A percentile compares a stretch with the other conserved stretches of the same genome.
Conservation (phyloP, 2,888 invertebrate species). For the Cheilosia scutellata region DNA sequence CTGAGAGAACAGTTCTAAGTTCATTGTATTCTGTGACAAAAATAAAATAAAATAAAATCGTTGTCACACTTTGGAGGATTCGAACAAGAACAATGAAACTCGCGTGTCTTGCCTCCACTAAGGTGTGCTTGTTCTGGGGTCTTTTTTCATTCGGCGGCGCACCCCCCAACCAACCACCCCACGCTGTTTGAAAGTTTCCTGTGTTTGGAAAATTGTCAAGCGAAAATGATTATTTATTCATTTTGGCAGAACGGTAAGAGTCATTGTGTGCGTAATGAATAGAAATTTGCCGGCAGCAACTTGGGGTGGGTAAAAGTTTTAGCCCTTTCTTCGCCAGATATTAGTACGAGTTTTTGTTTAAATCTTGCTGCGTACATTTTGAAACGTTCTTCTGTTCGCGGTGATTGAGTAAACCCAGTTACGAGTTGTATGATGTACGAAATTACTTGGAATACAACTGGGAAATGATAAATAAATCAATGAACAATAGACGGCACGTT, state of each 20-base stretch:
- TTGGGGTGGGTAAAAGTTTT: neutral
- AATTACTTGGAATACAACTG: conserved; percentile 14
- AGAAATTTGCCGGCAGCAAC: conserved; percentile 40
- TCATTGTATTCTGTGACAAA: conserved; percentile 53
- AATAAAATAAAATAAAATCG: neutral
- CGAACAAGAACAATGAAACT: conserved; percentile 27
- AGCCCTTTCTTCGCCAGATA: neutral
- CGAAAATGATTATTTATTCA: conserved; percentile 65
- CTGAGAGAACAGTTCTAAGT: conserved; percentile 14
- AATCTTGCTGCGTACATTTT: conserved; percentile 9
- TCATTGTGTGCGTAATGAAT: conserved; percentile 55
- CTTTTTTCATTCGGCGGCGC: neutral
- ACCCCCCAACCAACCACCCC: neutral
- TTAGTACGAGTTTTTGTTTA: conserved; percentile 11
- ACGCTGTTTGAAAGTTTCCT: conserved; percentile 29
- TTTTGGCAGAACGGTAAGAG: conserved; percentile 29
- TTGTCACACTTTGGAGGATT: conserved; percentile 51
- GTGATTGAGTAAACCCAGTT: conserved; percentile 36
- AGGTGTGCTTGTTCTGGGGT: conserved; percentile 13
- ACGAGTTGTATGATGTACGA: conserved; percentile 15
- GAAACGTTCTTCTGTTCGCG: neutral
- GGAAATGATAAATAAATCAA: conserved; percentile 56
- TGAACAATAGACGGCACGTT: conserved; percentile 46
- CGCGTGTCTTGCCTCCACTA: conserved; percentile 36
- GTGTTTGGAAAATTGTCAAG: conserved; percentile 59